Evolutionary conservation across 2,888 invertebrate species (phyloP).

Genomic region (Gryllus longicercus): DNA sequence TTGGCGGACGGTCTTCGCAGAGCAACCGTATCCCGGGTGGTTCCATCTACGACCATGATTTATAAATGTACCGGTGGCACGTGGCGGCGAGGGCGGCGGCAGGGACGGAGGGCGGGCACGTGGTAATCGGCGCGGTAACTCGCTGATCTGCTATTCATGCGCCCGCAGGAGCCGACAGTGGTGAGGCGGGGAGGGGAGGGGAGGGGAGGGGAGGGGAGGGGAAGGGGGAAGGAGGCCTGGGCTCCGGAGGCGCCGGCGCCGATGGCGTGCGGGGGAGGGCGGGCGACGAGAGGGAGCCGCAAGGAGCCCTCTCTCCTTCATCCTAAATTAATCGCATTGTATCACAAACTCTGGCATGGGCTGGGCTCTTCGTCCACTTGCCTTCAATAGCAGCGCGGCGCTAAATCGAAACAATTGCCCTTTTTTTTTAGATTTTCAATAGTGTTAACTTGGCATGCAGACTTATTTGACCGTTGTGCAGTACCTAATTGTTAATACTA

Average conservation of each 20-base stretch:
- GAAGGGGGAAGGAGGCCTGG: background rate
- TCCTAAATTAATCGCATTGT: too few species aligned
- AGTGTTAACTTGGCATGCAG: too few species aligned
- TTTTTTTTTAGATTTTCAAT: too few species aligned
- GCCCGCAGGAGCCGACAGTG: background rate
- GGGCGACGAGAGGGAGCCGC: background rate
- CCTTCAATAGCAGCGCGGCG: too few species aligned
- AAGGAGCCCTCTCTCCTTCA: too few species aligned
- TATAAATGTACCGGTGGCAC: background rate
- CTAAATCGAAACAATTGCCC: too few species aligned
- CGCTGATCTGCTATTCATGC: background rate
- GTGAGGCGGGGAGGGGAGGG: background rate
- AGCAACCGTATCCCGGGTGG: too few species aligned
- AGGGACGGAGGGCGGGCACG: background rate
- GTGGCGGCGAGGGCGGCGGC: background rate
- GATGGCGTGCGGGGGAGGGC: background rate
- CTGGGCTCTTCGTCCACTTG: too few species aligned
- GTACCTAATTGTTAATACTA: too few species aligned
- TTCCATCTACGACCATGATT: background rate
- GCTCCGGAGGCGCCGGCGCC: background rate
- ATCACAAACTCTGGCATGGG: too few species aligned
- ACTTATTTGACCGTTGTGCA: too few species aligned
- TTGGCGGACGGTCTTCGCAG: too few species aligned
- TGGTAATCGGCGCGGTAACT: slow-evolving; percentile 4
- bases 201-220: background rate